Evolutionary conservation across 2,888 invertebrate species (phyloP), one percentile per base, ranked within the genome.

Genomic region (Bellardia pandia): DNA sequence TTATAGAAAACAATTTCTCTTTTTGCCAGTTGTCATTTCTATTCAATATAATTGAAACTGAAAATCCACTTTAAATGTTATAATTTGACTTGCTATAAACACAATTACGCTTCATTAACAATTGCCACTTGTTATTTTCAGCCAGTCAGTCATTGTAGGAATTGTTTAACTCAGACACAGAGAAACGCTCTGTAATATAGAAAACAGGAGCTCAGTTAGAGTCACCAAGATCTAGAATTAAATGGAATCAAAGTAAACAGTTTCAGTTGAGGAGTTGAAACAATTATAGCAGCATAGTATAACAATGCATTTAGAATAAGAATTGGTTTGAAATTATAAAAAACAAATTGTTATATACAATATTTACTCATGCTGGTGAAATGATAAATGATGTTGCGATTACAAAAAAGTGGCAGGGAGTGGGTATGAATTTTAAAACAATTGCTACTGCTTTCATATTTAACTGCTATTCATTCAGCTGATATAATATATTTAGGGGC

Each of bases 221-320:
- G 62, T 53, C 71, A 64, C 14, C 56, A 56, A 64, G 14, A 71
- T n/a, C n/a, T 40, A 66, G 75, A 76, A 69, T 42, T 42, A 76
- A 76, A 69, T 42, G 37, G 58, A 51, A 62, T 37, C 42, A 33
- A 56, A 64, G 45, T 16, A 45, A 77, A 83, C 66, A 64, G 82
- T 79, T 79, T 64, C 58, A 76, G 51, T 64, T 71, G 77, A 77
- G 81, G 74, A 82, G 64, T 75, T 78, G 42, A 86, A 78, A 85
- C 75, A 87, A 87, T 85, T 81, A 87, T 81, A 81, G 69, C 84
- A 87, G 72, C 68, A 56, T 56, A 74, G 51, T 78, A 85, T 75
- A 13, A 45, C 45, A 45, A 45, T 87, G 80, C 84, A 81, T 37
- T 78, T 81, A 71, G 81, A 81, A 81, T 75, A 51, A 16, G 33